A percentile compares a stretch with the other conserved stretches of the same genome.
These are phyloP conservation scores for Australoheros facetus DNA, from an alignment of 2,797 vertebrate genomes.

Conservation along the genomic window DNA sequence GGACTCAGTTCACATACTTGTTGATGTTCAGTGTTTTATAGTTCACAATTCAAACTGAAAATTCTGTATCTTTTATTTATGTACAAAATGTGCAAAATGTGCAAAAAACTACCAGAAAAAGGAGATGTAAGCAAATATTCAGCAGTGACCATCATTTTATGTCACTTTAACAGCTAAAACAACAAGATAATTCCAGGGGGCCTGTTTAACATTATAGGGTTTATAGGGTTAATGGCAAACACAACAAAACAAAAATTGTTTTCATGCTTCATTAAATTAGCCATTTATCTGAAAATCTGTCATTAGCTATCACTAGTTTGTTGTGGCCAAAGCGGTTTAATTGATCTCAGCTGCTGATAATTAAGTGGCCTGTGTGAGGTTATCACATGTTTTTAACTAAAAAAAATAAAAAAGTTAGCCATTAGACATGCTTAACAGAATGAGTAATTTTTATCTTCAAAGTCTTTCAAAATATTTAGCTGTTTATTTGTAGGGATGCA, in stretches of 20 bases:
- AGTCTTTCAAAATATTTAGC: neutral
- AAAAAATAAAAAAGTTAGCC: neutral
- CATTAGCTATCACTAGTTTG: neutral
- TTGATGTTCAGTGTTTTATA: too few relatives aligned
- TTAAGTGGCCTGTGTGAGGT: neutral
- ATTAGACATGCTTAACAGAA: neutral
- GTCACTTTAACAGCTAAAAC: too few relatives aligned
- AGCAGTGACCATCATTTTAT: too few relatives aligned
- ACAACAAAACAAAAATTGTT: neutral
- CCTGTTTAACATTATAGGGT: too few relatives aligned
- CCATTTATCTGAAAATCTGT: neutral
- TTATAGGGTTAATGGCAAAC: neutral
- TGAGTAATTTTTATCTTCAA: neutral
- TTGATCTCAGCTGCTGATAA: constrained; percentile 15
- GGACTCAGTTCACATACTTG: too few relatives aligned
- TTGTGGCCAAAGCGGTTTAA: neutral
- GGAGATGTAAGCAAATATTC: too few relatives aligned
- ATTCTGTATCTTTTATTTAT: too few relatives aligned
- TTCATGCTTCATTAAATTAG: constrained; percentile 2
- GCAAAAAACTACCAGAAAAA: too few relatives aligned
- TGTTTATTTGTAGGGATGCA: neutral
- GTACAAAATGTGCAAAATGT: too few relatives aligned
- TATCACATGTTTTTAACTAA: neutral
- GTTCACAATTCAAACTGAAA: too few relatives aligned
- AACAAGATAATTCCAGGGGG: too few relatives aligned